Conservation (phyloP, 1,140 invertebrate genomes). For the Phocides pigmalion region DNA sequence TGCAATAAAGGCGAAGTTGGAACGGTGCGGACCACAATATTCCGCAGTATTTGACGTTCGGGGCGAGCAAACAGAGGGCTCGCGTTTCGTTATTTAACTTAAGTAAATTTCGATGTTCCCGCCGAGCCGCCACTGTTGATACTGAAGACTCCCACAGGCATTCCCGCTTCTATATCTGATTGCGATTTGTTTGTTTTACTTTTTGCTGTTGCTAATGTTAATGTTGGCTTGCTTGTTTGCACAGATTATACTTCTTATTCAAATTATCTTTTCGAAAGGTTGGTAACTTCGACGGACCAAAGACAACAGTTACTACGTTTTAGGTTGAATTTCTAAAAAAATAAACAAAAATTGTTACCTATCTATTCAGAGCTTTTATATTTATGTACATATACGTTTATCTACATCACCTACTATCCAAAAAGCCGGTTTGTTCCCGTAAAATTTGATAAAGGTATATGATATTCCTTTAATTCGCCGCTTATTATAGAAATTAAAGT, state of each 20-base stretch:
- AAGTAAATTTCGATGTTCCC: slow-evolving; percentile 82
- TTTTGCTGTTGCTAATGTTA: slow-evolving; percentile 25
- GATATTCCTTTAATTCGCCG: too few species aligned
- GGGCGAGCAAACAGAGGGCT: slow-evolving; percentile 70
- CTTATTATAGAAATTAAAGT: too few species aligned
- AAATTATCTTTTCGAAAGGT: background rate
- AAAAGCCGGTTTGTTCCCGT: too few species aligned
- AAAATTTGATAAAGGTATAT: too few species aligned
- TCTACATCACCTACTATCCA: too few species aligned
- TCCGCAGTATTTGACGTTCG: slow-evolving; percentile 68
- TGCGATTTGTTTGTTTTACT: slow-evolving; percentile 35
- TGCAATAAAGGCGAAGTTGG: slow-evolving; percentile 60
- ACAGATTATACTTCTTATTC: slow-evolving; percentile 17
- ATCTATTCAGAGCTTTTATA: too few species aligned
- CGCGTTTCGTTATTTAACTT: slow-evolving; percentile 80
- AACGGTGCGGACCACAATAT: slow-evolving; percentile 60
- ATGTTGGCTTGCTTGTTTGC: slow-evolving; percentile 19
- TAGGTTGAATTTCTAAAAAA: too few species aligned
- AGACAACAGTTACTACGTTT: too few species aligned
- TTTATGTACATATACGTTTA: too few species aligned
- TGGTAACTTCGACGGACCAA: too few species aligned
- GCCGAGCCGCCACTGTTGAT: slow-evolving; percentile 60
- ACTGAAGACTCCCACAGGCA: slow-evolving; percentile 40
- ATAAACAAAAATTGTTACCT: too few species aligned
- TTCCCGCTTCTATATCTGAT: slow-evolving; percentile 41